Percentiles rank a stretch among this genome's conserved stretches.
Evolutionary conservation across 2,888 invertebrate species (phyloP).

Genomic region (Erpobdella octoculata): DNA sequence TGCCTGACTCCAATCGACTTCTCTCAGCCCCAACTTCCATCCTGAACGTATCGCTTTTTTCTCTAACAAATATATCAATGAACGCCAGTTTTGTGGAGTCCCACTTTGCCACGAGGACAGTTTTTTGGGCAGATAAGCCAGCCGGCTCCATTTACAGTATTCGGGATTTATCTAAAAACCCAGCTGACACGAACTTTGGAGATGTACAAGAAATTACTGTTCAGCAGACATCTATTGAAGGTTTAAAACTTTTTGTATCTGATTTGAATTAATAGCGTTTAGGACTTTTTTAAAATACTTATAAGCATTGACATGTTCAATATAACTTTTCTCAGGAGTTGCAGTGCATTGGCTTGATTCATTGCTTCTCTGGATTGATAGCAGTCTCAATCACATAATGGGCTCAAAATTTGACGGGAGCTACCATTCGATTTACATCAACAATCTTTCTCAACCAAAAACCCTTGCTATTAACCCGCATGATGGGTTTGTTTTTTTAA

Average conservation of each 20-base stretch:
- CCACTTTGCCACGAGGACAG: not conserved
- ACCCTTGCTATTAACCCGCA: constrained; percentile 21
- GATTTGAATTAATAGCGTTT: too few relatives aligned
- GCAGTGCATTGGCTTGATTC: constrained; percentile 26
- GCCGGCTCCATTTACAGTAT: not conserved
- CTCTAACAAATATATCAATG: not conserved
- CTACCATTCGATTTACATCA: constrained; percentile 19
- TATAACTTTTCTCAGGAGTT: constrained; percentile 1
- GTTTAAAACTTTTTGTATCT: too few relatives aligned
- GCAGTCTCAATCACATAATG: constrained; percentile 17
- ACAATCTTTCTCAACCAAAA: not conserved
- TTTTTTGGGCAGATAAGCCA: not conserved
- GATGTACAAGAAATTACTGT: not conserved
- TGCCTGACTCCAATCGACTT: not conserved
- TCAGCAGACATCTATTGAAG: not conserved
- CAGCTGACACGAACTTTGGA: not conserved
- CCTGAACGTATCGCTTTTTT: not conserved
- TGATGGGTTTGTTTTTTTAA: not conserved
- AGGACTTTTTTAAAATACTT: too few relatives aligned
- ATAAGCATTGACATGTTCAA: not conserved
- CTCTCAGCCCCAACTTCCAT: not conserved
- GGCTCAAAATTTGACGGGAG: constrained; percentile 20
- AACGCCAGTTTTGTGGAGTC: not conserved
- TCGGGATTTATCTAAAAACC: not conserved
- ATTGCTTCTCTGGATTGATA: constrained; percentile 21